Conservation (phyloP, 1,140 invertebrate genomes). For the Drosophila ambigua region DNA sequence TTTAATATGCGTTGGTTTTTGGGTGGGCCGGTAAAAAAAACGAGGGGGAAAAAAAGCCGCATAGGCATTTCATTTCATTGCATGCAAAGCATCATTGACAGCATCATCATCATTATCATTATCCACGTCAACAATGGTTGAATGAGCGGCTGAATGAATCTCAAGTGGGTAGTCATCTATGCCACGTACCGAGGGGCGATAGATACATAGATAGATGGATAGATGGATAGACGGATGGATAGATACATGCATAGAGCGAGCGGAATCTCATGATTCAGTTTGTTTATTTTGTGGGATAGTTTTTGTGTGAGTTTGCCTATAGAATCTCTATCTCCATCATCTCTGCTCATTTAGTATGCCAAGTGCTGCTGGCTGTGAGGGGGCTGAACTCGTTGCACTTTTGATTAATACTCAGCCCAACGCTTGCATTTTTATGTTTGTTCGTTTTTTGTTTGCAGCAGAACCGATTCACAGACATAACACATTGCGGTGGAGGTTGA, state of each 20-base stretch:
- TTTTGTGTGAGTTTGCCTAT: slow-evolving; percentile 3
- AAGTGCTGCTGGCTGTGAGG: slow-evolving; percentile 6
- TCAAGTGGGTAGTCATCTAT: slow-evolving; percentile 51
- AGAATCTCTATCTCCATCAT: neutral
- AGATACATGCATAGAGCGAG: slow-evolving; percentile 14
- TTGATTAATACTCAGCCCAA: neutral
- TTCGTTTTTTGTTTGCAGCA: slow-evolving; percentile 39
- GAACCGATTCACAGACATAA: slow-evolving; percentile 71
- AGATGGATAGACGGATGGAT: slow-evolving; percentile 16
- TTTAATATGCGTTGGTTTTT: slow-evolving; percentile 46
- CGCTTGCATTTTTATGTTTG: neutral
- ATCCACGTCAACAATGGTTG: slow-evolving; percentile 69
- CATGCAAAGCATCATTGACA: slow-evolving; percentile 45
- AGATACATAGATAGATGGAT: slow-evolving; percentile 38
- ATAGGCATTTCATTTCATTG: slow-evolving; percentile 65
- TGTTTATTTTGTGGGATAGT: slow-evolving; percentile 39
- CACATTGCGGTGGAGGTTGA: slow-evolving; percentile 75
- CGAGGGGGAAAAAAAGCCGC: slow-evolving; percentile 47
- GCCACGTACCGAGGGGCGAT: neutral
- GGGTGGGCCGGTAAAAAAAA: neutral
- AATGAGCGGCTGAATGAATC: slow-evolving; percentile 63
- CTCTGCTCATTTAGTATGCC: slow-evolving; percentile 28
- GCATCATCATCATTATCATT: slow-evolving; percentile 50
- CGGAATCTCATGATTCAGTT: slow-evolving; percentile 34
- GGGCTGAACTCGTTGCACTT: neutral